Evolutionary conservation across 35 echinoderm and acorn worm genomes (phyloP), one percentile per base, ranked within the genome.

Genomic region (Eucidaris tribuloides): DNA sequence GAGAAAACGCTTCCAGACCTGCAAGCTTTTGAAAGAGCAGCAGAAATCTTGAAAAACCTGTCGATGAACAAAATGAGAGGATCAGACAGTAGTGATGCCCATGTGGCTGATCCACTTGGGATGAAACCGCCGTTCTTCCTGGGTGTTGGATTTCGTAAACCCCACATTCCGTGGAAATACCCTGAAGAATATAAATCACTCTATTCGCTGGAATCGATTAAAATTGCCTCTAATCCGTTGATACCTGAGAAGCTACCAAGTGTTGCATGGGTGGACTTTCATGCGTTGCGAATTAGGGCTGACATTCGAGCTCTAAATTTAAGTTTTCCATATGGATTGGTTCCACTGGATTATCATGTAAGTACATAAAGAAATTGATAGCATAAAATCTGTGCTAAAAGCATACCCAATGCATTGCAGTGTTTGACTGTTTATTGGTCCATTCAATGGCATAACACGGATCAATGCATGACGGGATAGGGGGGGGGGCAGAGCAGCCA

Each of bases 271-370:
- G 83, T 89, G 19, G 81, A 80, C 5, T 97, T 79, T 15, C 27
- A 63, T 2, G 52, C 45, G 49, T 18, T 97, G 31, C 44, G 94
- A 63, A 79, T 63, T 38, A 71, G 82, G 33, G 90, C 85, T 14
- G 94, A 97, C 55, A 85, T 93, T 14, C 41, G 40, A 15, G 66
- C 81, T 7, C 62, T 92, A n/a, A 89, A 97, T 44, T 27, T 97
- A n/a, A 77, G 81, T 34, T 93, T 93, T 71, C 94, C 94, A 19
- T 93, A 86, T 55, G 94, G 90, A 4, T 86, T 90, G 3, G 62
- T 97, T 18, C 90, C 84, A 9, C 42, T 81, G 17, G 40, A 85
- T 7, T 97, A 92, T 43, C 89, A 92, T 92, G 94, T 96, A 83
- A 96, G 82, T 79, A n/a, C n/a, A n/a, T n/a, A n/a, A n/a, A n/a